Percentiles rank a stretch among this genome's conserved stretches.
phyloP scores from a whole-genome alignment of 2,113 vertebrate genomes.

The Tenrec ecaudatus region DNA sequence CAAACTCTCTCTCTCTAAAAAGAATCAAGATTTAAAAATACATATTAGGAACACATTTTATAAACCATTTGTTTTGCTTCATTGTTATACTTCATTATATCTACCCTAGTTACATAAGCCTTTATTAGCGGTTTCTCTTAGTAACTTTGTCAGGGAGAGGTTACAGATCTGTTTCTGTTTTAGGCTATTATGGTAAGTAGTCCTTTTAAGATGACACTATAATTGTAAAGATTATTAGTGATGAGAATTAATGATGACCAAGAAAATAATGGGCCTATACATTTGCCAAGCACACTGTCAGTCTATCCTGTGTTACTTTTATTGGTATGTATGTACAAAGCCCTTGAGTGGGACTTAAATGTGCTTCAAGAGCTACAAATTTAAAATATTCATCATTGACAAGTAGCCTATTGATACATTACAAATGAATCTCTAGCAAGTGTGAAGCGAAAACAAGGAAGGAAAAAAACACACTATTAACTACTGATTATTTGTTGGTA shows the following conservation, averaged over 20 bases:
- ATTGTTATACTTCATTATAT: not conserved
- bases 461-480: not conserved
- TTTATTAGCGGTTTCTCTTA: not conserved
- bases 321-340: not conserved
- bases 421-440: not conserved
- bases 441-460: too few relatives aligned
- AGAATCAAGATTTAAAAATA: not conserved
- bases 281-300: not conserved
- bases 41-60: not conserved
- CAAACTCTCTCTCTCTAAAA: not conserved
- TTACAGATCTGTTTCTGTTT: not conserved
- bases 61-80: too few relatives aligned
- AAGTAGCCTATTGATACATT: not conserved
- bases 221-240: not conserved
- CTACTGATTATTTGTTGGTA: not conserved
- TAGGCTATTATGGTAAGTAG: not conserved
- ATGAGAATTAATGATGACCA: not conserved
- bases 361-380: not conserved
- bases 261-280: not conserved
- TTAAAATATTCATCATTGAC: not conserved
- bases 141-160: not conserved
- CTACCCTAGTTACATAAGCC: not conserved
- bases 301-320: not conserved
- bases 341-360: not conserved
- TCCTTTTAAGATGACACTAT: not conserved